Evolutionary conservation across 2,797 vertebrate species (phyloP).

Genomic region (Dallia pectoralis): DNA sequence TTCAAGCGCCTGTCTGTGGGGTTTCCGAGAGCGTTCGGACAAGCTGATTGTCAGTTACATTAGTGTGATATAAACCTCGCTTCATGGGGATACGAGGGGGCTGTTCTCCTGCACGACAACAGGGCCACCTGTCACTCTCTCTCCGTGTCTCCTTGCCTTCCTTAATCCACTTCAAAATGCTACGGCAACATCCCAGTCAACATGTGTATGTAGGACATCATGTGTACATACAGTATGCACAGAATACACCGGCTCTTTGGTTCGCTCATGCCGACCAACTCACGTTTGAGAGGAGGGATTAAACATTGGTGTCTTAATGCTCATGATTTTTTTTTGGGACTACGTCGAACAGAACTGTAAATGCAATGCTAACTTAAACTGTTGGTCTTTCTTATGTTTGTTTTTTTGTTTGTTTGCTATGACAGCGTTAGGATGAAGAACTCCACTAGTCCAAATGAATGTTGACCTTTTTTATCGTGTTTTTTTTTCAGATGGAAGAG

Average conservation of each 20-base stretch:
- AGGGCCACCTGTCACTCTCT: slow-evolving; percentile 16
- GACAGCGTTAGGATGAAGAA: slow-evolving; percentile 26
- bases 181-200: neutral
- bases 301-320: neutral
- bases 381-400: slow-evolving; percentile 4
- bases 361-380: neutral
- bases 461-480: slow-evolving; percentile 51
- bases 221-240: slow-evolving; percentile 32
- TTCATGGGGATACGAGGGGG: slow-evolving; percentile 48
- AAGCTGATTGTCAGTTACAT: slow-evolving; percentile 49
- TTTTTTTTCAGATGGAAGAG: slow-evolving; percentile 12
- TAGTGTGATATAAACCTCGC: slow-evolving; percentile 49
- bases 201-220: slow-evolving; percentile 10
- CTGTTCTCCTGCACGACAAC: slow-evolving; percentile 30
- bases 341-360: neutral
- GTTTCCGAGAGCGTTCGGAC: slow-evolving; percentile 23
- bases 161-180: slow-evolving; percentile 7
- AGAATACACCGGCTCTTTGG: slow-evolving; percentile 25
- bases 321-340: neutral
- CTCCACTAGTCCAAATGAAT: slow-evolving; percentile 49
- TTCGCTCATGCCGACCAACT: slow-evolving; percentile 25
- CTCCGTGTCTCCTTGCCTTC: slow-evolving; percentile 10
- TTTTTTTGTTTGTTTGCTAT: slow-evolving; percentile 29
- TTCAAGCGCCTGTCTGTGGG: slow-evolving; percentile 33
- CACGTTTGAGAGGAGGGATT: neutral